phyloP scores from a whole-genome alignment of 2,113 vertebrate genomes.

The Columba janthina region DNA sequence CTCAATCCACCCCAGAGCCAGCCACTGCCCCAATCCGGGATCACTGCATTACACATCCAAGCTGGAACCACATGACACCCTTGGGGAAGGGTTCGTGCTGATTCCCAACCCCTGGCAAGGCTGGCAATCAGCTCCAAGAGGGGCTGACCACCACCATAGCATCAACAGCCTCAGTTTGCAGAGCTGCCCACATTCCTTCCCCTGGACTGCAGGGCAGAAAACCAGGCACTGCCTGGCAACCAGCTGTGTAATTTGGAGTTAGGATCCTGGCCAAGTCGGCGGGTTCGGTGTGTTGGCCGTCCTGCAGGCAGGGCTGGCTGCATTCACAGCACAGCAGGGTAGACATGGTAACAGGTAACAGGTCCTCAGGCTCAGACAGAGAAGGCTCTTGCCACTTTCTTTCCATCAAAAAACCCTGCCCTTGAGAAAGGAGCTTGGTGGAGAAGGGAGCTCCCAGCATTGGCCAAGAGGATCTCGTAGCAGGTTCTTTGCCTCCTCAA shows the following conservation, averaged over 20 bases:
- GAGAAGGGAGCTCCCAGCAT: background rate
- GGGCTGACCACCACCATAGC: background rate
- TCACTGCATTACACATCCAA: rapidly evolving
- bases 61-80: background rate
- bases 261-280: background rate
- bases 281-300: background rate
- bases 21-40: rapidly evolving
- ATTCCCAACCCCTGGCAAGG: background rate
- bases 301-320: background rate
- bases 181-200: background rate
- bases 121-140: background rate
- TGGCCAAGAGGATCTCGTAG: background rate
- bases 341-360: background rate
- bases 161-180: rapidly evolving
- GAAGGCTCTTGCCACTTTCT: background rate
- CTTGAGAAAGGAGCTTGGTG: background rate
- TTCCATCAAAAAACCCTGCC: background rate
- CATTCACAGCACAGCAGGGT: background rate
- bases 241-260: background rate
- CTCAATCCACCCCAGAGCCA: background rate
- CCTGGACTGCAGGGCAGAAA: background rate
- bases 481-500: background rate
- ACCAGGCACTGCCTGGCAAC: constrained; percentile 1
- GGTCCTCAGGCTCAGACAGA: background rate
- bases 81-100: rapidly evolving